A percentile compares a stretch with the other conserved stretches of the same genome.
phyloP scores from a whole-genome alignment of 2,888 invertebrate species.

The Drosophila eohydei region DNA sequence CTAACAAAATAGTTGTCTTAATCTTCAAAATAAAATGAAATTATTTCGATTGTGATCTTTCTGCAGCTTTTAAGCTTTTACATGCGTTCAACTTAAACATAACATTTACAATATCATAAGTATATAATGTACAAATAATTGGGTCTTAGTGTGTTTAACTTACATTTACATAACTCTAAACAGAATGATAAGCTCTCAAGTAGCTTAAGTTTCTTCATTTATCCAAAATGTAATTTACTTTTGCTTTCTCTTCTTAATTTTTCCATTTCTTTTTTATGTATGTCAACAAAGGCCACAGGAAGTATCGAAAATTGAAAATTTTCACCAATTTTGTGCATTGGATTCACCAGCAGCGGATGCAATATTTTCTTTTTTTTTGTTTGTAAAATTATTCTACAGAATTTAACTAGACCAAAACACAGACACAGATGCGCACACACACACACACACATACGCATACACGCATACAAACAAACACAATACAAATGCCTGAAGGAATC shows the following conservation, averaged over 20 bases:
- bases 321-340: conserved; percentile 55
- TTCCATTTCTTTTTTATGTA: conserved; percentile 22
- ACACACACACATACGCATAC: not conserved
- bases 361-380: conserved; percentile 2
- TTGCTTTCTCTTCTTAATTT: conserved; percentile 11
- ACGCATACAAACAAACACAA: not conserved
- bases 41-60: conserved; percentile 31
- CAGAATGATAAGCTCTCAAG: conserved; percentile 60
- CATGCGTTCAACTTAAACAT: conserved; percentile 38
- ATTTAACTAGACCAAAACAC: conserved; percentile 42
- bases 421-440: conserved; percentile 8
- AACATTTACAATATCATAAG: conserved; percentile 40
- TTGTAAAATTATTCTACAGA: conserved; percentile 39
- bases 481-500: conserved; percentile 15
- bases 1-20: conserved; percentile 16
- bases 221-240: conserved; percentile 7
- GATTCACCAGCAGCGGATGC: conserved; percentile 33
- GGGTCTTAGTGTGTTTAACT: conserved; percentile 60
- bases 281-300: conserved; percentile 77
- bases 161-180: conserved; percentile 63
- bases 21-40: conserved; percentile 19
- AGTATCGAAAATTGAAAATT: conserved; percentile 73
- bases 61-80: conserved; percentile 40
- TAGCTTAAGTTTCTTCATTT: conserved; percentile 33
- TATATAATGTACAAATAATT: conserved; percentile 68